Percentiles rank a stretch among this genome's conserved stretches.
These are phyloP conservation scores for Mesorhabditis spiculigera DNA, from an alignment of 2,888 invertebrate species.

Conservation along the genomic window DNA sequence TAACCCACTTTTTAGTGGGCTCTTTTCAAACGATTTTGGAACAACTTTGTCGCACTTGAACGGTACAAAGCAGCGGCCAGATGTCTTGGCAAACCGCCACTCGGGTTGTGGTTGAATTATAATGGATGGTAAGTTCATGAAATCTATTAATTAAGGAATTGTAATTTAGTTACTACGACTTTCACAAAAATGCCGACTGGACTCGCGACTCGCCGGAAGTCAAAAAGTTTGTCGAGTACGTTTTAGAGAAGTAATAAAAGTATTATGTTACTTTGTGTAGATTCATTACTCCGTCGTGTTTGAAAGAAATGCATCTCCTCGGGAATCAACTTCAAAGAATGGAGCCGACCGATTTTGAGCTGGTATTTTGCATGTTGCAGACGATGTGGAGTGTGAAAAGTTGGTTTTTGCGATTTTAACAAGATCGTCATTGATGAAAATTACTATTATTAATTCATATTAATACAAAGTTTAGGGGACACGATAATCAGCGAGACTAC, in stretches of 20 bases:
- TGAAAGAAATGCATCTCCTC: not conserved
- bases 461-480: not conserved
- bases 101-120: not conserved
- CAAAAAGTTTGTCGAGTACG: not conserved
- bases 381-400: not conserved
- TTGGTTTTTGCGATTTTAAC: not conserved
- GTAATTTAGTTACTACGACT: not conserved
- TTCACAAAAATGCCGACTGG: not conserved
- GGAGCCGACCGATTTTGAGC: conserved; percentile 1
- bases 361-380: conserved; percentile 4
- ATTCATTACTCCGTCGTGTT: not conserved
- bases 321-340: not conserved
- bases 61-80: not conserved
- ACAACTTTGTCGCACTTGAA: not conserved
- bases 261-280: not conserved
- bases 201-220: not conserved
- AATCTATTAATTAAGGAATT: not conserved
- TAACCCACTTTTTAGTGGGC: not conserved
- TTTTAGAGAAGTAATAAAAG: not conserved
- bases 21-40: not conserved
- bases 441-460: not conserved
- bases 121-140: not conserved
- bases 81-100: not conserved
- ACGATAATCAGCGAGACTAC: not conserved
- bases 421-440: not conserved